A percentile compares a stretch with the other conserved stretches of the same genome.
These are phyloP conservation scores for Scaptomyza cyrtandrae DNA, from an alignment of 2,888 invertebrate species.

Conservation along the genomic window DNA sequence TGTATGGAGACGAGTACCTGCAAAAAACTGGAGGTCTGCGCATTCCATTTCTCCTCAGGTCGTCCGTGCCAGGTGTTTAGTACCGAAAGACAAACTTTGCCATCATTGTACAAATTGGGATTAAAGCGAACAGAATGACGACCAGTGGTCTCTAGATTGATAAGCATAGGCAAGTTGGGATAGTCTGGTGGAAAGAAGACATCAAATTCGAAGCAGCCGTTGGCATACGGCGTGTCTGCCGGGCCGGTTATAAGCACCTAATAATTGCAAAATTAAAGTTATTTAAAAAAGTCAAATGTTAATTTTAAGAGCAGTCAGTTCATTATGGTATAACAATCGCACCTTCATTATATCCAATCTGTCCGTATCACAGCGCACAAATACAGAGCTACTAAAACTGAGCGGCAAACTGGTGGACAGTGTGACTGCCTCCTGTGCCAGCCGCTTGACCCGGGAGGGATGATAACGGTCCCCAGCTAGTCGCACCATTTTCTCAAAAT, in stretches of 20 bases:
- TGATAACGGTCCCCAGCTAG: conserved; percentile 94
- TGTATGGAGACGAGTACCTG: conserved; percentile 97
- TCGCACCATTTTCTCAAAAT: conserved; percentile 94
- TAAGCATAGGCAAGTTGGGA: conserved; percentile 94
- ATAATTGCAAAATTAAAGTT: conserved; percentile 12
- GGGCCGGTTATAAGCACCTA: conserved; percentile 96
- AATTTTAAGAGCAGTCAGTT: no score
- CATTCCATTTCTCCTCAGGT: conserved; percentile 98
- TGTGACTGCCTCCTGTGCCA: conserved; percentile 97
- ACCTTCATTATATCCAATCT: conserved; percentile 98
- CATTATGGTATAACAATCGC: not conserved
- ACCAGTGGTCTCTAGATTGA: conserved; percentile 95
- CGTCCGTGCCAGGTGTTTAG: conserved; percentile 98
- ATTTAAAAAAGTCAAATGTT: not conserved
- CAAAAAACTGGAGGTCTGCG: conserved; percentile 96
- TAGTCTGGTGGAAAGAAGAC: conserved; percentile 94
- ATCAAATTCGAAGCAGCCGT: conserved; percentile 96
- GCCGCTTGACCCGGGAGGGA: conserved; percentile 93
- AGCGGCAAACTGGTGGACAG: conserved; percentile 96
- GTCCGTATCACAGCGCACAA: conserved; percentile 97
- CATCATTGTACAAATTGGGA: conserved; percentile 97
- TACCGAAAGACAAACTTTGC: conserved; percentile 97
- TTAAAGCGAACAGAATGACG: conserved; percentile 95
- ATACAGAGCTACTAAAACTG: conserved; percentile 96
- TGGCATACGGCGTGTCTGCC: conserved; percentile 95